These are phyloP conservation scores for Erinaceus europaeus DNA, from an alignment of 2,113 vertebrate species.

Conservation along the genomic window DNA sequence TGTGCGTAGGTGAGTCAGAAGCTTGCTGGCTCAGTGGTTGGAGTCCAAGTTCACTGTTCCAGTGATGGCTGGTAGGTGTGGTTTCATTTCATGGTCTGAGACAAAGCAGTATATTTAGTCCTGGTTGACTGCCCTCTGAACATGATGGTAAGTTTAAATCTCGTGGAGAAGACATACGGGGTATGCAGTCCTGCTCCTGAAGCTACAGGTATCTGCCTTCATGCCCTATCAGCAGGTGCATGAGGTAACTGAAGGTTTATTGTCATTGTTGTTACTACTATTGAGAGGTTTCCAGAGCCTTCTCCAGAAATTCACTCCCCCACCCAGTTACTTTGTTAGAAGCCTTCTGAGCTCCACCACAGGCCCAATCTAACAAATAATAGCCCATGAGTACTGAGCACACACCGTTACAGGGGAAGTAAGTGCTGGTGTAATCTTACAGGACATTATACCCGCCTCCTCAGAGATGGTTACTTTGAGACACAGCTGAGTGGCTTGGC, in stretches of 20 bases:
- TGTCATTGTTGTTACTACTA: too few species aligned
- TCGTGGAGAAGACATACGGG: not conserved
- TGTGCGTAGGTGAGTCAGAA: not conserved
- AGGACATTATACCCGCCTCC: not conserved
- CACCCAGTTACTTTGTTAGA: not conserved
- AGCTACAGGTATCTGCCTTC: not conserved
- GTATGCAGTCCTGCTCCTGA: not conserved
- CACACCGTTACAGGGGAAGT: too few species aligned
- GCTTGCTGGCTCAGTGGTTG: not conserved
- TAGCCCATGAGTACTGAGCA: not conserved
- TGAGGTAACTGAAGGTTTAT: too few species aligned
- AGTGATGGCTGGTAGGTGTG: not conserved
- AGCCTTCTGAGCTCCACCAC: not conserved
- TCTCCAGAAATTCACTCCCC: not conserved
- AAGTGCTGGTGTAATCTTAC: too few species aligned
- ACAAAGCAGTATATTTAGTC: not conserved
- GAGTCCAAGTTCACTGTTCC: not conserved
- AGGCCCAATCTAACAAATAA: not conserved
- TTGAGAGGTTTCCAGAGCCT: not conserved
- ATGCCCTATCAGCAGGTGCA: not conserved
- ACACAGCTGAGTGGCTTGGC: not conserved
- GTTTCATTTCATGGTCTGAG: not conserved
- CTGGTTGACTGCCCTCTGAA: not conserved
- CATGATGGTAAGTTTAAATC: not conserved
- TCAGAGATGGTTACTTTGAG: not conserved